Base-by-base conservation (phyloP, 2,113 vertebrate genomes). In the Lophochroa leadbeateri region DNA sequence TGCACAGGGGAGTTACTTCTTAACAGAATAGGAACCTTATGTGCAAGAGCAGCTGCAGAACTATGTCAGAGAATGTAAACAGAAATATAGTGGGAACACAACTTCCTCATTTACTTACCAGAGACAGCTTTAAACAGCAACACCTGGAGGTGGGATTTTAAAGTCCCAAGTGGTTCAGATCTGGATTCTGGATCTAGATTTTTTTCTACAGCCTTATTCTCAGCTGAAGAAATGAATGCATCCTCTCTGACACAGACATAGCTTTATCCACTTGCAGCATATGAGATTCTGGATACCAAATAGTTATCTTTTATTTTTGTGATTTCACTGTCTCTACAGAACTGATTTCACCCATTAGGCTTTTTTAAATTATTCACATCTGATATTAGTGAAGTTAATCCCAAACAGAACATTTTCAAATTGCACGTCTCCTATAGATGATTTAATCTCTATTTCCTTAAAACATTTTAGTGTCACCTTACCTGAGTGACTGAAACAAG, bases 401-500 rank as follows among this genome's bases (percentile, higher is more conserved):
- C 88, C 87, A 78, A 75, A 20, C 1, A 4, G 46, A 94, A 88
- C 61, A 52, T 71, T 95, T 92, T 95, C 71, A 88, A 84, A 69
- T 29, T 64, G 64, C 60, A 20, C 14, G 64, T 58, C 28, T 92
- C 53, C 77, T 86, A 91, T 1, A 72, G 52, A 24, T 58, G 61
- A 93, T 70, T 96, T 97, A 19, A 93, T 93, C 47, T 82, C 8
- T 58, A 74, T 94, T 92, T 94, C 93, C 85, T 96, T 95, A 96
- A 89, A 94, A 85, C 41, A 96, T 79, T 94, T 87, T 80, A 95
- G 71, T 55, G 82, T 82, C 27, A 82, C 91, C 99, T 99, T 99
- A 99, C 99, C 99, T 99, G 97, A 93, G 98, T 96, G 97, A 98
- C 92, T 97, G 97, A 97, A 84, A 86, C 97, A 98, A 99, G 97